These are phyloP conservation scores for Bombyx mandarina DNA, from an alignment of 1,140 invertebrate species.

Conservation along the genomic window DNA sequence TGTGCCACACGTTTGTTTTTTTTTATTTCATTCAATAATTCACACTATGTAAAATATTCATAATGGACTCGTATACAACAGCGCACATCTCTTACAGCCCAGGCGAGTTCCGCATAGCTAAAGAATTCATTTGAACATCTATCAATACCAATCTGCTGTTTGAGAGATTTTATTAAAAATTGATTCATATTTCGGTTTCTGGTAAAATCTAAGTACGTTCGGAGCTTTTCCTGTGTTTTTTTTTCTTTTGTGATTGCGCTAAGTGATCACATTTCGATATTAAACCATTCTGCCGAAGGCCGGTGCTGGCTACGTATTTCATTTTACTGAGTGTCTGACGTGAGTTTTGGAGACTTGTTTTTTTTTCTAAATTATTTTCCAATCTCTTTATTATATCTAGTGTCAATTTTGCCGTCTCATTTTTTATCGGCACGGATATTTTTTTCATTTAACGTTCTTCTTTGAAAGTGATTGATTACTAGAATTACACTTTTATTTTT, in stretches of 20 bases:
- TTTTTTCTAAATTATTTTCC: conserved; percentile 63
- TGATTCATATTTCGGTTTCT: conserved; percentile 62
- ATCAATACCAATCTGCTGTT: conserved; percentile 45
- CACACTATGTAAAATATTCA: too few species aligned
- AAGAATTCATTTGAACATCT: conserved; percentile 32
- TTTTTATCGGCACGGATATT: conserved; percentile 15
- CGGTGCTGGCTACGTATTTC: conserved; percentile 67
- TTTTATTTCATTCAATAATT: neutral
- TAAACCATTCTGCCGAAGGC: conserved; percentile 67
- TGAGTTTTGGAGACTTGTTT: conserved; percentile 64
- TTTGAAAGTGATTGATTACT: neutral
- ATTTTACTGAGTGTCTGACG: conserved; percentile 70
- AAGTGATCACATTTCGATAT: conserved; percentile 72
- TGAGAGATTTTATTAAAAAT: conserved; percentile 47
- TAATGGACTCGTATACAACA: too few species aligned
- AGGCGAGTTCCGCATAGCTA: neutral
- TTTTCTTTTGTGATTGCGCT: conserved; percentile 70
- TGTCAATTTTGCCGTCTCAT: conserved; percentile 39
- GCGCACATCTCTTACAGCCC: too few species aligned
- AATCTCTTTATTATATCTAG: conserved; percentile 58
- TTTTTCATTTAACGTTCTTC: neutral
- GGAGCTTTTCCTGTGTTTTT: conserved; percentile 53
- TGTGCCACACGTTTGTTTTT: neutral
- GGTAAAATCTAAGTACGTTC: conserved; percentile 65
- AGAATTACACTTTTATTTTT: too few species aligned